Percentiles rank a stretch among this genome's conserved stretches.
Conservation (phyloP, 2,888 invertebrate species). For the Xylota sylvarum region DNA sequence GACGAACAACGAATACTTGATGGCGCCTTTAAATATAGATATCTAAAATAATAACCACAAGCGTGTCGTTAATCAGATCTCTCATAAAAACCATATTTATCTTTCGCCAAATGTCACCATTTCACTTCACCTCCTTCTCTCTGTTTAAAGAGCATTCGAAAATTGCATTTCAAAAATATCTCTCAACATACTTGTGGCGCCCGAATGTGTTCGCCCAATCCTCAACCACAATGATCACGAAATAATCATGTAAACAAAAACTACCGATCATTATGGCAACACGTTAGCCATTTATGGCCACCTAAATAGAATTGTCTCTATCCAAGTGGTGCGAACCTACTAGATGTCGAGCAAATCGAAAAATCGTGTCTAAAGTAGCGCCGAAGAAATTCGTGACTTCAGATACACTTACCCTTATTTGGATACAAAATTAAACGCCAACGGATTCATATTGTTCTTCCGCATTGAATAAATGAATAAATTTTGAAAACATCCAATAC, state of each 20-base stretch:
- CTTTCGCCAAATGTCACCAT: not conserved
- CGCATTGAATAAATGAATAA: slow-evolving; percentile 64
- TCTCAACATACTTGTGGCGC: slow-evolving; percentile 3
- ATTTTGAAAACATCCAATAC: slow-evolving; percentile 17
- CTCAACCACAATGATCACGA: slow-evolving; percentile 25
- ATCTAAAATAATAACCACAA: too few relatives aligned
- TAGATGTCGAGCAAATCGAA: slow-evolving; percentile 43
- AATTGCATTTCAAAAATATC: not conserved
- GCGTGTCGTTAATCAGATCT: too few relatives aligned
- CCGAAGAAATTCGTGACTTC: slow-evolving; percentile 57
- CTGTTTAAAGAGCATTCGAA: not conserved
- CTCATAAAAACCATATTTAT: not conserved
- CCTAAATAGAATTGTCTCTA: slow-evolving; percentile 14
- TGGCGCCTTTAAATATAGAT: too few relatives aligned
- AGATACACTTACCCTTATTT: slow-evolving; percentile 8
- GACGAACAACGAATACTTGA: too few relatives aligned
- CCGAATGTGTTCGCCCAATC: not conserved
- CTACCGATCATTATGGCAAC: slow-evolving; percentile 27
- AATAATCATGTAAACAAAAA: slow-evolving; percentile 17
- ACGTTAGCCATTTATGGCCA: slow-evolving; percentile 9
- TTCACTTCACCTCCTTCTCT: not conserved
- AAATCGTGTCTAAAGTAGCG: slow-evolving; percentile 46
- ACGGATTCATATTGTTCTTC: slow-evolving; percentile 44
- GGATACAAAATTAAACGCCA: slow-evolving; percentile 44
- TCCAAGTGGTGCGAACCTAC: not conserved